These are phyloP conservation scores for Catocala sponsa DNA, from an alignment of 2,888 invertebrate genomes.

Conservation along the genomic window DNA sequence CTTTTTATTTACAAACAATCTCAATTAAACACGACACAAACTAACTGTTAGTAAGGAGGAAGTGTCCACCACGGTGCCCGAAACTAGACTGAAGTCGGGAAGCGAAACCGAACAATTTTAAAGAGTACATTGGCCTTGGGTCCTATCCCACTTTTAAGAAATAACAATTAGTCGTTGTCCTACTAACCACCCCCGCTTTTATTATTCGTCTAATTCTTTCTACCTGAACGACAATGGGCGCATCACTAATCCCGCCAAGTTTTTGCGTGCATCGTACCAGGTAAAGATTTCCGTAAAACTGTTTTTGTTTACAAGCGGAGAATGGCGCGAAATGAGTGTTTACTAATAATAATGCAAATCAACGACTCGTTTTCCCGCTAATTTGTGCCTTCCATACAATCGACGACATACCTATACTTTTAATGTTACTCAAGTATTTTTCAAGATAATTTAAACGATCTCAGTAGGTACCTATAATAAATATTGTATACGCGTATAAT, in stretches of 20 bases:
- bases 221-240: constrained; percentile 44
- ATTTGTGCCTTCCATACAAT: constrained; percentile 44
- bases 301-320: constrained; percentile 79
- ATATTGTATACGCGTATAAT: too few species aligned
- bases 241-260: constrained; percentile 59
- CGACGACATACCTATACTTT: constrained; percentile 19
- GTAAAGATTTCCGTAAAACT: constrained; percentile 71
- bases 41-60: constrained; percentile 54
- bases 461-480: not conserved
- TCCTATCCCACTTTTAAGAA: constrained; percentile 71
- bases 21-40: constrained; percentile 45
- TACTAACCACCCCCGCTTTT: constrained; percentile 54
- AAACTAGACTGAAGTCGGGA: constrained; percentile 85
- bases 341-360: constrained; percentile 75
- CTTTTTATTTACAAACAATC: constrained; percentile 77
- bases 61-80: constrained; percentile 76
- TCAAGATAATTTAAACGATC: not conserved
- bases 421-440: constrained; percentile 3
- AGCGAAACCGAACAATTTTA: constrained; percentile 78
- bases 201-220: constrained; percentile 49
- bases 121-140: constrained; percentile 82
- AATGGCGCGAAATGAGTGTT: constrained; percentile 84
- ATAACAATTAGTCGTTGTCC: constrained; percentile 72
- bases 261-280: constrained; percentile 61
- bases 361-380: constrained; percentile 72